Base-by-base conservation (phyloP, 2,113 vertebrate species). In the Hepsetus odoe region DNA sequence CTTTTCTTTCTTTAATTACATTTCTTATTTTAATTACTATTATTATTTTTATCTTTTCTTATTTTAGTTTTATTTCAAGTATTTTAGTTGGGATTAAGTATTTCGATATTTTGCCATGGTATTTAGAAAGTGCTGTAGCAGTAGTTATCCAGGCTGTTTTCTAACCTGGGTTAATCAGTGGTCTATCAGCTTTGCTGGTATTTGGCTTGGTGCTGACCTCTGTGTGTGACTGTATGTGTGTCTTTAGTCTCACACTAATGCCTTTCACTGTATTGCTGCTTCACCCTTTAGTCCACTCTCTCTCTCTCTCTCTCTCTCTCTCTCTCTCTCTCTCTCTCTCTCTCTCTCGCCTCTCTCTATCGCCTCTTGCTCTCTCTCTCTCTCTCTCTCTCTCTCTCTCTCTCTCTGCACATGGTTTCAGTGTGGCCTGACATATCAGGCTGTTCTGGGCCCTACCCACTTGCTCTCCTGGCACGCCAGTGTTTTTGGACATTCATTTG, bases 231-330 rank as follows among this genome's bases (percentile, higher is more conserved):
- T 46, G 65, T 68, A 51, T 59, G 14, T 55, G 55, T 70, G 65
- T 77, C 16, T 56, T 61, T 77, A 77, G 61, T 77, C 76, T 70
- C 40, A 30, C 28, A 35, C 66, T 77, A 70, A 70, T 77, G 66
- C 76, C 55, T 77, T 42, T 61, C 62, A 56, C 26, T 49, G 76
- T 42, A 58, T 24, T 70, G 55, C 66, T 56, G 76, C 76, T 70
- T 46, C n/a, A 20, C 65, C 75, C 49, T 33, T 30, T 10, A 7
- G 59, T 33, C 4, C 14, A n/a, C 33, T 22, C 32, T 11, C 61
- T 11, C 61, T 5, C 33, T 38, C 11, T 11, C 32, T 11, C 33
- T 20, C 18, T 16, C 20, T 32, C 9, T 22, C 18, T 16, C 58
- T 5, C 58, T 14, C 58, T 14, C 58, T 30, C 18, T 14, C 58